A percentile compares a stretch with the other conserved stretches of the same genome.
These are phyloP conservation scores for Drosophila austrosaltans DNA, from an alignment of 2,888 invertebrate genomes.

Conservation along the genomic window DNA sequence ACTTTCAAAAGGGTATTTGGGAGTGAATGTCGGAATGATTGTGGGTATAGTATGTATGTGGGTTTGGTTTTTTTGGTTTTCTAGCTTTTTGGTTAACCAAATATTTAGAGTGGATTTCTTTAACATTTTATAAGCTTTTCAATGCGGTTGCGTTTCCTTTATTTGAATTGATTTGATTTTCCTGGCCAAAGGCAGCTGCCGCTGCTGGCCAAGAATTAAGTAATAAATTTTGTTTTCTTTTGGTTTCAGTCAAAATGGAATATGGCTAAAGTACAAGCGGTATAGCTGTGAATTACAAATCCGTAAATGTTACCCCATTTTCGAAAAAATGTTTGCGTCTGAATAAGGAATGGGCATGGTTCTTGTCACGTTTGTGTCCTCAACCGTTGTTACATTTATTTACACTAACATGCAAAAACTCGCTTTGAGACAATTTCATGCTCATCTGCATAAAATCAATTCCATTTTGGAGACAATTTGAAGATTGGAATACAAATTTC, in stretches of 20 bases:
- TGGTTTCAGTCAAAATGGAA: neutral
- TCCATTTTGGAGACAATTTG: slow-evolving; percentile 84
- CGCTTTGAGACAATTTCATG: slow-evolving; percentile 82
- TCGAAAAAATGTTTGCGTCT: too few relatives aligned
- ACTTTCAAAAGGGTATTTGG: slow-evolving; percentile 34
- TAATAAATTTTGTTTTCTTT: slow-evolving; percentile 55
- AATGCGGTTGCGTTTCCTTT: slow-evolving; percentile 47
- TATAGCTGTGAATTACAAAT: slow-evolving; percentile 67
- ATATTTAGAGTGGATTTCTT: slow-evolving; percentile 70
- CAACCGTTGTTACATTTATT: slow-evolving; percentile 65
- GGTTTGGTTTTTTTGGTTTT: slow-evolving; percentile 11
- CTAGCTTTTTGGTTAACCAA: slow-evolving; percentile 62
- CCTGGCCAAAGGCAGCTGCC: slow-evolving; percentile 54
- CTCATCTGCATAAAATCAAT: slow-evolving; percentile 84
- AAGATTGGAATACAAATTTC: slow-evolving; percentile 84
- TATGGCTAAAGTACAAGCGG: slow-evolving; percentile 23
- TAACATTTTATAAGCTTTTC: slow-evolving; percentile 57
- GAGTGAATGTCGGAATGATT: slow-evolving; percentile 7
- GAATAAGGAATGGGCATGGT: slow-evolving; percentile 11
- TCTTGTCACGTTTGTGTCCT: slow-evolving; percentile 39
- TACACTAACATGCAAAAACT: slow-evolving; percentile 74
- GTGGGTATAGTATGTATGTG: neutral
- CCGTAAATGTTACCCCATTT: slow-evolving; percentile 47
- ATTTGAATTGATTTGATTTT: slow-evolving; percentile 52
- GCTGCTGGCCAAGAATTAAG: slow-evolving; percentile 52